Evolutionary conservation across 2,113 vertebrate genomes (phyloP).

Genomic region (Sclerurus mexicanus): DNA sequence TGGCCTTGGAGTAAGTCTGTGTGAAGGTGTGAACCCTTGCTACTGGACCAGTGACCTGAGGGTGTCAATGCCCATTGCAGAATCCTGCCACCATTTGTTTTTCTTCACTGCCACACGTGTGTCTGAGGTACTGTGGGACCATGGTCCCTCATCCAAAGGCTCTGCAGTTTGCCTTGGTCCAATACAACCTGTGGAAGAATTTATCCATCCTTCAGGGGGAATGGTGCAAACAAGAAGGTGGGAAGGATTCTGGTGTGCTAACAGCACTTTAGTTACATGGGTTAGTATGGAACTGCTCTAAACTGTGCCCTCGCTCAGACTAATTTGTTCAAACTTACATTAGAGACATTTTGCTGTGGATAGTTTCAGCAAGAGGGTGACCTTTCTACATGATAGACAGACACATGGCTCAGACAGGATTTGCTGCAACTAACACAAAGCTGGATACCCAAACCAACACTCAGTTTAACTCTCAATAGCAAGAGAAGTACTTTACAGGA

Average conservation of each 20-base stretch:
- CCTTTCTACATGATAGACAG: rapidly evolving
- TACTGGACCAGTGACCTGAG: not conserved
- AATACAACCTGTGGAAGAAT: not conserved
- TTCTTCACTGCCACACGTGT: rapidly evolving
- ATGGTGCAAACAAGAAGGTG: not conserved
- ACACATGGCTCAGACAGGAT: not conserved
- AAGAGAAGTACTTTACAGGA: not conserved
- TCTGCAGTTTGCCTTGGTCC: not conserved
- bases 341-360: not conserved
- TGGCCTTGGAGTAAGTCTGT: not conserved
- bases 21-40: not conserved
- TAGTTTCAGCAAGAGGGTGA: not conserved
- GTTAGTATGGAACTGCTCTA: not conserved
- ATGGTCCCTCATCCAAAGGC: not conserved
- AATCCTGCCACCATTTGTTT: not conserved
- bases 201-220: not conserved
- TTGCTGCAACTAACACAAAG: not conserved
- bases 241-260: not conserved
- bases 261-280: not conserved
- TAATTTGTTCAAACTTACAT: not conserved
- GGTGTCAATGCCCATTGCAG: not conserved
- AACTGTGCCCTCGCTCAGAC: not conserved
- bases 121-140: rapidly evolving
- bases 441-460: not conserved
- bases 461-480: not conserved